Conservation (phyloP, 2,888 invertebrate species). For the Yponomeuta evonymella region DNA sequence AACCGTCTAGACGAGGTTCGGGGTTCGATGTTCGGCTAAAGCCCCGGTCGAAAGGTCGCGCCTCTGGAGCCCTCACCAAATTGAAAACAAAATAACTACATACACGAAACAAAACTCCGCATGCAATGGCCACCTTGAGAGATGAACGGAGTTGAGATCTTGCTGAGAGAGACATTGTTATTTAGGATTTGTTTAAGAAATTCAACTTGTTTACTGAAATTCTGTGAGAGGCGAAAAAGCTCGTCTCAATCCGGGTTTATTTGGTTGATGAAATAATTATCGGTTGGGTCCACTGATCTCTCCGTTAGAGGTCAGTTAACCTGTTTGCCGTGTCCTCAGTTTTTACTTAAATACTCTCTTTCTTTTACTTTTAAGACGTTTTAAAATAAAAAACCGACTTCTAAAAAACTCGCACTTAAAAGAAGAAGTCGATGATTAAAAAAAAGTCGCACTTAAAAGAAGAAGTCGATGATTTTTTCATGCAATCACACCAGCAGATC, state of each 20-base stretch:
- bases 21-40: conserved; percentile 57
- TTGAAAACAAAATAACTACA: conserved; percentile 55
- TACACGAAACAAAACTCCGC: not conserved
- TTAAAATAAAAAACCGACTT: too few relatives aligned
- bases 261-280: not conserved
- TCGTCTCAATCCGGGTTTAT: not conserved
- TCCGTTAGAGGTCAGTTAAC: too few relatives aligned
- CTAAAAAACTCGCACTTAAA: too few relatives aligned
- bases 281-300: not conserved
- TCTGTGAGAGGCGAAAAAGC: not conserved
- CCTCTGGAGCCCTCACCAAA: conserved; percentile 29
- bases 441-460: too few relatives aligned
- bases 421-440: too few relatives aligned
- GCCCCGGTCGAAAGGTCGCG: conserved; percentile 65
- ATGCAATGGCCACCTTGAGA: conserved; percentile 1
- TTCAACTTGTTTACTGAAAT: not conserved
- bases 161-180: not conserved
- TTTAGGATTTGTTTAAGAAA: not conserved
- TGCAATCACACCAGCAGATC: too few relatives aligned
- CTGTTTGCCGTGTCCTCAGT: too few relatives aligned
- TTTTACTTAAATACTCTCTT: too few relatives aligned
- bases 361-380: too few relatives aligned
- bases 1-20: conserved; percentile 58
- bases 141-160: conserved; percentile 24
- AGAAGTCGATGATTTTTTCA: too few relatives aligned